Evolutionary conservation across 2,888 invertebrate genomes (phyloP).

Genomic region (Pollenia griseotomentosa): DNA sequence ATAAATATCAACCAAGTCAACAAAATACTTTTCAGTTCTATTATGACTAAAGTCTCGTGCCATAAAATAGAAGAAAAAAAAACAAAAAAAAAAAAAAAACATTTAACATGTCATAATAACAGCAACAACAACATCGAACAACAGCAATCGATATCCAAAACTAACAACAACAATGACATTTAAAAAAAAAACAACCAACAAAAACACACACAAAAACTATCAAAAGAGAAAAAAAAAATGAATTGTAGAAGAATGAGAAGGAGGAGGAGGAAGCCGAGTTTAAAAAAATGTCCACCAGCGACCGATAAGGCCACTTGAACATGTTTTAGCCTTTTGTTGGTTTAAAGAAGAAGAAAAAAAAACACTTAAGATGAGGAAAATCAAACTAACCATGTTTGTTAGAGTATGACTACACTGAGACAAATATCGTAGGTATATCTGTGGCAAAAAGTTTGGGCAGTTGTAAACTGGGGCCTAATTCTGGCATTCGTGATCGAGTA

Average conservation of each 20-base stretch:
- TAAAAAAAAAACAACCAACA: constrained; percentile 15
- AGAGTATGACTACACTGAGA: constrained; percentile 4
- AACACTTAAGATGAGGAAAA: constrained; percentile 7
- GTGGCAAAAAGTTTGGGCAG: no score
- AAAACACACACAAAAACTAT: constrained; percentile 27
- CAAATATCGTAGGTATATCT: no score
- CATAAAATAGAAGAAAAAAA: constrained; percentile 51
- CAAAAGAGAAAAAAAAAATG: neutral
- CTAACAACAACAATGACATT: constrained; percentile 70
- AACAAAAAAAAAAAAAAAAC: neutral
- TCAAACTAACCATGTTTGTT: constrained; percentile 36
- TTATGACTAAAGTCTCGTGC: constrained; percentile 69
- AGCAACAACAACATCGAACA: constrained; percentile 60
- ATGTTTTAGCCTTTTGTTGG: constrained; percentile 71
- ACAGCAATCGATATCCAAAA: constrained; percentile 56
- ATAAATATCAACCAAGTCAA: constrained; percentile 66
- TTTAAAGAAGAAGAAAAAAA: constrained; percentile 9
- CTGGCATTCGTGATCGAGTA: no score
- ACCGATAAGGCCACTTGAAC: constrained; percentile 69
- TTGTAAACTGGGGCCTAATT: no score
- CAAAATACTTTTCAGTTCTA: constrained; percentile 7
- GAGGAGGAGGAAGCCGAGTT: neutral
- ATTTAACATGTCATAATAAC: constrained; percentile 71
- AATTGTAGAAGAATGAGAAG: neutral
- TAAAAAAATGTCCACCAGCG: constrained; percentile 59